phyloP scores from a whole-genome alignment of 2,888 invertebrate genomes.

The Phorcus lineatus region DNA sequence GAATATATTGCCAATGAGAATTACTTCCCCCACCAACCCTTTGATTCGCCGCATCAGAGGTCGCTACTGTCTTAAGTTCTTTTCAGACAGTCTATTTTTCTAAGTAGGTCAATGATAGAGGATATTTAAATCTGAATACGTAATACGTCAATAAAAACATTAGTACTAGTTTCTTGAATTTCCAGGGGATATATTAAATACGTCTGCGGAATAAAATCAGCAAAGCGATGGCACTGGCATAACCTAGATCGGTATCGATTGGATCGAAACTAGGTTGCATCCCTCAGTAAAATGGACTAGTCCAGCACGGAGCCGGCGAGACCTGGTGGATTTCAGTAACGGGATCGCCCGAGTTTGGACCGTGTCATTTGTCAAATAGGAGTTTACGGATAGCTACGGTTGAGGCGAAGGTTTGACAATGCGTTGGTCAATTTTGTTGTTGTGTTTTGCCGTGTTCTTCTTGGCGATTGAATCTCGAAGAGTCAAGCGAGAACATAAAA shows the following conservation, averaged over 20 bases:
- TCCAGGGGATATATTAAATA: no score
- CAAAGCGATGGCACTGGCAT: no score
- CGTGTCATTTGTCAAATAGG: not conserved
- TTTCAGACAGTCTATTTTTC: not conserved
- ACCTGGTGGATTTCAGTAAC: not conserved
- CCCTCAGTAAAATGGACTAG: not conserved
- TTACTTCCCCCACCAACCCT: not conserved
- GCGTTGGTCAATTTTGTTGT: not conserved
- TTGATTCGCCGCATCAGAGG: slow-evolving; percentile 1
- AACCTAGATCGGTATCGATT: no score
- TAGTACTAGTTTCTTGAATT: no score
- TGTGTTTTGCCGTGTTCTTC: not conserved
- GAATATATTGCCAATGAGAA: not conserved
- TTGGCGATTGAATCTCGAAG: not conserved
- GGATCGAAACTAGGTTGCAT: not conserved
- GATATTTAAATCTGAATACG: no score
- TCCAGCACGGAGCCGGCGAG: not conserved
- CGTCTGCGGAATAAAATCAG: no score
- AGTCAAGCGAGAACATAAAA: not conserved
- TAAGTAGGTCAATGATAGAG: no score
- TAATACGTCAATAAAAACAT: no score
- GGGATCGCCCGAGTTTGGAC: not conserved
- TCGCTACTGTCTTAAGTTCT: not conserved
- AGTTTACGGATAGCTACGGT: not conserved
- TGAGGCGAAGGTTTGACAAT: not conserved